phyloP scores from a whole-genome alignment of 2,113 vertebrate genomes.

The Todiramphus saurophagus region DNA sequence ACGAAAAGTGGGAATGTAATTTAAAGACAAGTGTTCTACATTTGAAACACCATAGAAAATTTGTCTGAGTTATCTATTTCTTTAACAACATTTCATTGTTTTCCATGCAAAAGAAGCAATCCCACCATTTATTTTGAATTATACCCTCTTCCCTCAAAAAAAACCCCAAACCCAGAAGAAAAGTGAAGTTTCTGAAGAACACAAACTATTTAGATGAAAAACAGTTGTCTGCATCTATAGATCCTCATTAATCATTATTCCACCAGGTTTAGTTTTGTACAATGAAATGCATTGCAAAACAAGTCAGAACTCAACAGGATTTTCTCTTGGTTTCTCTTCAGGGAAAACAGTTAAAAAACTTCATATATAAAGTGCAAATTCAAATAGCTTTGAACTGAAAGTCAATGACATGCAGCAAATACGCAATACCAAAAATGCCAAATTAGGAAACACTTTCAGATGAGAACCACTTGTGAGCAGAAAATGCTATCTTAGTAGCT shows the following conservation, averaged over 20 bases:
- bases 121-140: background rate
- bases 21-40: background rate
- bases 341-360: background rate
- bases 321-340: background rate
- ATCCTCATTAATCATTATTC: background rate
- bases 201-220: background rate
- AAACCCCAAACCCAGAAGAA: background rate
- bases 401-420: constrained; percentile 26
- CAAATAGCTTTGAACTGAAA: constrained; percentile 35
- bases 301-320: background rate
- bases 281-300: background rate
- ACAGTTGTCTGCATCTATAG: background rate
- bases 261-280: background rate
- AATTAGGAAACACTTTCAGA: constrained; percentile 32
- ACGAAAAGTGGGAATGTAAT: background rate
- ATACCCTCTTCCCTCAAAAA: background rate
- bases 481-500: background rate
- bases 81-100: background rate
- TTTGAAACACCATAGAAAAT: background rate
- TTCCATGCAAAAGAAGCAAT: background rate
- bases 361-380: constrained; percentile 16
- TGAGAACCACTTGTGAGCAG: constrained; percentile 44
- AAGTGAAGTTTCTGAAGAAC: background rate
- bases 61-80: background rate
- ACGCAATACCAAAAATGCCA: background rate